Evolutionary conservation across 1,140 invertebrate species (phyloP).

Genomic region (Leptopilina clavipes): DNA sequence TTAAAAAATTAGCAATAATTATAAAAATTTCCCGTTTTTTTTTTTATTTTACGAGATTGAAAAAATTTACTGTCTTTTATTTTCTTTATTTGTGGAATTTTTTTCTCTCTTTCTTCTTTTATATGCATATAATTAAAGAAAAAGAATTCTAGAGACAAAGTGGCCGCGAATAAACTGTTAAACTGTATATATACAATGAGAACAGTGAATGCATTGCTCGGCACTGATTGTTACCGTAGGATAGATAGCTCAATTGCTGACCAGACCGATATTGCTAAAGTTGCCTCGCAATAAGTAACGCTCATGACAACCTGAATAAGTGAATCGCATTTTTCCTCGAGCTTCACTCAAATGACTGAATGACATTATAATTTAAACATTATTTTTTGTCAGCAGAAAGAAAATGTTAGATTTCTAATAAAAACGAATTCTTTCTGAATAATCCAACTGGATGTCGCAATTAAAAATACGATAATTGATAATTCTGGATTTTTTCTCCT

Average conservation of each 20-base stretch:
- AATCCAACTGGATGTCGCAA: too few species aligned
- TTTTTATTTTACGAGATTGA: too few species aligned
- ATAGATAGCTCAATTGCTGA: slow-evolving; percentile 65
- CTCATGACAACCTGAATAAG: slow-evolving; percentile 42
- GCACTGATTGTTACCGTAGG: slow-evolving; percentile 60
- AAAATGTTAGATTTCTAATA: too few species aligned
- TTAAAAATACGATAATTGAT: too few species aligned
- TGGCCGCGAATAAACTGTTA: slow-evolving; percentile 22
- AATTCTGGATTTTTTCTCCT: too few species aligned
- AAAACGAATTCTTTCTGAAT: too few species aligned
- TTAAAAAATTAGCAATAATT: too few species aligned
- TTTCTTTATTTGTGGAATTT: too few species aligned
- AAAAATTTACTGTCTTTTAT: too few species aligned
- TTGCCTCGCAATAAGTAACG: slow-evolving; percentile 58
- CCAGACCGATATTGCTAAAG: slow-evolving; percentile 53
- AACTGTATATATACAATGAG: slow-evolving; percentile 44
- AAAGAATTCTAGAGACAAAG: not conserved
- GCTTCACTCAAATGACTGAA: not conserved
- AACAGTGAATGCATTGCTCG: slow-evolving; percentile 60
- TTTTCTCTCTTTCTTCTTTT: too few species aligned
- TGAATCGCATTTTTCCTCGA: slow-evolving; percentile 8
- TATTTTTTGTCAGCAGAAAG: not conserved
- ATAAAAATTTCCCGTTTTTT: too few species aligned
- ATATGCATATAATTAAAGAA: too few species aligned
- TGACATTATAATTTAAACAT: slow-evolving; percentile 41